Evolutionary conservation across 37 sponge, comb jelly and placozoan genomes (phyloP).

Genomic region (Crambe crambe): DNA sequence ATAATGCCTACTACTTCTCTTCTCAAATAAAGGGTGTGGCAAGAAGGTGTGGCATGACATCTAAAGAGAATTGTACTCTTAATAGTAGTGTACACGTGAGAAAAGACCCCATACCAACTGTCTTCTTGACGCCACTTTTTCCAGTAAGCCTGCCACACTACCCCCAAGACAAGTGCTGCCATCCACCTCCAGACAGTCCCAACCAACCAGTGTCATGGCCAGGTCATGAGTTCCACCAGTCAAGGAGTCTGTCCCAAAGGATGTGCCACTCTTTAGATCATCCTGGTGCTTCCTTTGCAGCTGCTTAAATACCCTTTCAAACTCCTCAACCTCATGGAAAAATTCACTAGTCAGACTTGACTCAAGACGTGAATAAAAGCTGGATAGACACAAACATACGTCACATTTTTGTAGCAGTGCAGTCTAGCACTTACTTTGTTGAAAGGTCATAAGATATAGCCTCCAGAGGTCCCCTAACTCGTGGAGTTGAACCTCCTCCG

Average conservation of each 20-base stretch:
- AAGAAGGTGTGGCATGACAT: constrained; percentile 10
- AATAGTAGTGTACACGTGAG: too few species aligned
- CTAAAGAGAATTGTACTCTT: neutral
- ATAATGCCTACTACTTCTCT: neutral
- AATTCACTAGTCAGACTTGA: neutral
- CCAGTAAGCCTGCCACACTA: constrained; percentile 5
- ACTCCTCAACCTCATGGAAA: neutral
- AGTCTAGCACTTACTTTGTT: constrained; percentile 8
- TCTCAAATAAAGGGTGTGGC: constrained; percentile 21
- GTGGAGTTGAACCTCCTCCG: neutral
- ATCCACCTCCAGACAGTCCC: neutral
- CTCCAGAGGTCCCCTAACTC: constrained; percentile 12
- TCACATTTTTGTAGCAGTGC: neutral
- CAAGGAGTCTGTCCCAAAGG: too few species aligned
- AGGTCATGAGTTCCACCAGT: neutral
- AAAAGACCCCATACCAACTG: too few species aligned
- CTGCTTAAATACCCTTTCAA: neutral
- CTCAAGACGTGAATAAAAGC: constrained; percentile 11
- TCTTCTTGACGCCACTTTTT: neutral
- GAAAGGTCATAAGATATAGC: constrained; percentile 27
- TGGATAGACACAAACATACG: neutral
- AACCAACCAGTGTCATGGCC: neutral
- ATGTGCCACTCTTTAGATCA: too few species aligned
- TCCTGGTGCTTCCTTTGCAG: neutral
- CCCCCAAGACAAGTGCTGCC: neutral